Evolutionary conservation across 2,888 invertebrate species (phyloP), one percentile per base, ranked within the genome.

Genomic region (Yponomeuta sedellus): DNA sequence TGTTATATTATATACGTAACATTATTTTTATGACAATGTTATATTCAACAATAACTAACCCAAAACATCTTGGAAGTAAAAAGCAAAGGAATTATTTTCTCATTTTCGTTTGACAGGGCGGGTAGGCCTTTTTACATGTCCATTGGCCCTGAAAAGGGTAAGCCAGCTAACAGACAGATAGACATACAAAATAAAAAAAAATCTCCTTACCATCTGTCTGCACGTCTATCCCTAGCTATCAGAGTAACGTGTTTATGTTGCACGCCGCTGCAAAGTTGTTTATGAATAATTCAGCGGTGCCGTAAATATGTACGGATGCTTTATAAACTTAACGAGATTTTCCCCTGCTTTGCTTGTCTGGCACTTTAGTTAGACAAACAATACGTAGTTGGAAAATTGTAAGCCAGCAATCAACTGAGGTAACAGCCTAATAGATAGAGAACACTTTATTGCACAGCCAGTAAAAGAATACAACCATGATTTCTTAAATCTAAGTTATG

Each of bases 281-380:
- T 71, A 78, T 88, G 88, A 88, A 89, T 89, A 83, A 88, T 85
- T 77, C 84, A 89, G 86, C 84, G 86, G 78, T 72, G 77, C 74
- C 81, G 82, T 81, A 81, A 81, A 82, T 12, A 86, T 5, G 25
- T 25, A 25, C 25, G 25, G 25, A 86, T 85, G 83, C 83, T 88
- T 88, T 88, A 86, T 88, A 89, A 88, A 88, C 86, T 88, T 88
- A 88, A 88, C 88, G 86, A 88, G 87, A 81, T 89, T 88, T 86
- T 82, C 84, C 82, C 16, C 25, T 83, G 84, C 79, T 87, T 88
- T 86, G 85, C 87, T 88, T 85, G 86, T 85, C 82, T 81, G 80
- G 78, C 80, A 79, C 81, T 85, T 82, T 44, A 16, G 12, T 44
- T 44, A 44, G 16, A 44, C 34, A 44, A 44, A 44, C 44, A 52